Conservation (phyloP, 2,797 vertebrate species). For the Falco biarmicus region DNA sequence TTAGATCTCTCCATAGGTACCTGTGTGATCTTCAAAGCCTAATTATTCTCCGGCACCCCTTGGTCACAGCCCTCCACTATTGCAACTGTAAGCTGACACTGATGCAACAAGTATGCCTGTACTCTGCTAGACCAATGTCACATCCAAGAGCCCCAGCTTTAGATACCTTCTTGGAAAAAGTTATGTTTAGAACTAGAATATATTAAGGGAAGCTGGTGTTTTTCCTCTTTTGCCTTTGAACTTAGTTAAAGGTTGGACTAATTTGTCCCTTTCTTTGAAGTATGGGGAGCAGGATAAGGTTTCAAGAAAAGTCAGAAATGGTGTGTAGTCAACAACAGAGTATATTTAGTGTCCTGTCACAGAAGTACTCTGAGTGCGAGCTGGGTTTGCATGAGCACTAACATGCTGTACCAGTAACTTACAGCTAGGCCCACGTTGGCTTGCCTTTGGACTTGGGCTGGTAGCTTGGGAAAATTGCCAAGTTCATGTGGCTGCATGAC, state of each 20-base stretch:
- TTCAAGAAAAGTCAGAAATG: background rate
- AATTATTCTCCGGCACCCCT: background rate
- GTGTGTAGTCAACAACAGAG: background rate
- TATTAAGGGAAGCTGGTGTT: rapidly evolving
- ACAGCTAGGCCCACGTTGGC: rapidly evolving
- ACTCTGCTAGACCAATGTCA: background rate
- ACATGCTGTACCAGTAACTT: background rate
- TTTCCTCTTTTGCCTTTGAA: background rate
- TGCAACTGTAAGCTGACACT: background rate
- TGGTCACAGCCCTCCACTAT: rapidly evolving
- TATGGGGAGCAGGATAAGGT: background rate
- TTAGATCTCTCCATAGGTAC: background rate
- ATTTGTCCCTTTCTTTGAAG: background rate
- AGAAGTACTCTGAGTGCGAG: background rate
- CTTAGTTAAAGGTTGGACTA: background rate
- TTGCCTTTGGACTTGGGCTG: background rate
- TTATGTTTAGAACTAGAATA: background rate
- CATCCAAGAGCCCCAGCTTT: background rate
- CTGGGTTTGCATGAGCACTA: background rate
- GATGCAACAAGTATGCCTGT: background rate
- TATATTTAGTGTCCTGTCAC: background rate
- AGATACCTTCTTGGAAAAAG: rapidly evolving
- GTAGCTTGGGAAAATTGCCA: background rate
- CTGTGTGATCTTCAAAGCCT: background rate
- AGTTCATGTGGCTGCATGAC: background rate